Conservation (phyloP, 1,140 invertebrate species). For the Branchinecta lindahli region DNA sequence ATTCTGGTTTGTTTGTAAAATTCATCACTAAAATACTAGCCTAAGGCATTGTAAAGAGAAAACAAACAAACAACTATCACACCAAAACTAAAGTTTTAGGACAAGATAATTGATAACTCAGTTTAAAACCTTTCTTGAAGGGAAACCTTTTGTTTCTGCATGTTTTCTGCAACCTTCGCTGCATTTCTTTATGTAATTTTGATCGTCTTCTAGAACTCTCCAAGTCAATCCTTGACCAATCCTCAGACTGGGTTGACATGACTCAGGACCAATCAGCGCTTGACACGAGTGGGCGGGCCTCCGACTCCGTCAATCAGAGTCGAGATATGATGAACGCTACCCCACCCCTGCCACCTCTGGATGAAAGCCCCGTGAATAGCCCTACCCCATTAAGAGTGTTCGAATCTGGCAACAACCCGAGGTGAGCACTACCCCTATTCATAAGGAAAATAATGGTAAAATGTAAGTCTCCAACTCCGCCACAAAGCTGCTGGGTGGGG, state of each 20-base stretch:
- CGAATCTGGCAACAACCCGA: background rate
- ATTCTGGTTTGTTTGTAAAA: no score
- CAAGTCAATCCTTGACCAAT: background rate
- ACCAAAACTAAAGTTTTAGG: no score
- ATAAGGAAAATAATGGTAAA: background rate
- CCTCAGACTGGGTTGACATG: background rate
- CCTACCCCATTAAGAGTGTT: background rate
- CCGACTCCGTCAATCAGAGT: background rate
- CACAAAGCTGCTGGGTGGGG: no score
- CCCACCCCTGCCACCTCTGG: background rate
- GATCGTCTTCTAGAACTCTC: background rate
- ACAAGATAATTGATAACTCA: no score
- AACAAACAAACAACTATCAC: no score
- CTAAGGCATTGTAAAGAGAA: no score
- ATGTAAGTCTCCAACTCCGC: no score
- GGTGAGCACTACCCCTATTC: background rate
- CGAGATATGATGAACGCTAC: background rate
- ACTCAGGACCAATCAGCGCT: background rate
- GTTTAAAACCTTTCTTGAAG: no score
- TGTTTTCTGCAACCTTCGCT: no score
- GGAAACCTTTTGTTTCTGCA: no score
- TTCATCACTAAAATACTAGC: no score
- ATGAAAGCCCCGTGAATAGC: background rate
- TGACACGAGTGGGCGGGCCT: background rate
- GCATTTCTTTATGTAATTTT: no score